Conservation (phyloP, 1,140 invertebrate species). For the Aphaenogaster ashmeadi region DNA sequence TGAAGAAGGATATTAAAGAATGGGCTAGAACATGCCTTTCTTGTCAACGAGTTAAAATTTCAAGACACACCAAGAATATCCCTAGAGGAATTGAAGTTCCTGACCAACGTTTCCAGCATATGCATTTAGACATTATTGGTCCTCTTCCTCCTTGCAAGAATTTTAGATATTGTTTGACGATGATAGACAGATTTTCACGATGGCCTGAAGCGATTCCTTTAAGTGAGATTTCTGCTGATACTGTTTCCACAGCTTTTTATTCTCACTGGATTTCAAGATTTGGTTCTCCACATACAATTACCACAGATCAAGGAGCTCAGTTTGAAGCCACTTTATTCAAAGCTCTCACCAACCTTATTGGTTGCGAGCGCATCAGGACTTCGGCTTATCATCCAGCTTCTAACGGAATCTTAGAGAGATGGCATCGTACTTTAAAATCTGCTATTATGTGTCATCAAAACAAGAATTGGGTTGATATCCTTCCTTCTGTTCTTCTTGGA, state of each 20-base stretch:
- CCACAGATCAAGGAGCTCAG: conserved; percentile 31
- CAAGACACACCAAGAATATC: not conserved
- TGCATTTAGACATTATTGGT: conserved; percentile 23
- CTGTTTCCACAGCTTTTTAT: not conserved
- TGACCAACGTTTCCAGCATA: conserved; percentile 1
- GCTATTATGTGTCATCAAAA: not conserved
- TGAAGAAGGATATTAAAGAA: not conserved
- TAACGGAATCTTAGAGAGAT: conserved; percentile 28
- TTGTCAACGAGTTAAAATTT: conserved; percentile 18
- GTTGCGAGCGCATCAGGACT: conserved; percentile 3
- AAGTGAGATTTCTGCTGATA: not conserved
- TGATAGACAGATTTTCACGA: conserved; percentile 18
- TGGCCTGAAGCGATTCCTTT: conserved; percentile 3
- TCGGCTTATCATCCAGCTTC: conserved; percentile 38
- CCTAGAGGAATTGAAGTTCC: not conserved
- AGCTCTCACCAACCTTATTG: not conserved
- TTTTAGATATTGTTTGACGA: not conserved
- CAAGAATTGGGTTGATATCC: not conserved
- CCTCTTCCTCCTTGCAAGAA: not conserved
- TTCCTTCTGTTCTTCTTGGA: conserved; percentile 24
- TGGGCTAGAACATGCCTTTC: not conserved
- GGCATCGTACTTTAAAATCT: conserved; percentile 15
- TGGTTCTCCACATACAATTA: conserved; percentile 1
- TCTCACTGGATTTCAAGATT: not conserved
- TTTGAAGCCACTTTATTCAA: conserved; percentile 37